phyloP scores from a whole-genome alignment of 2,797 vertebrate species.

The Coccyzus lansbergi region DNA sequence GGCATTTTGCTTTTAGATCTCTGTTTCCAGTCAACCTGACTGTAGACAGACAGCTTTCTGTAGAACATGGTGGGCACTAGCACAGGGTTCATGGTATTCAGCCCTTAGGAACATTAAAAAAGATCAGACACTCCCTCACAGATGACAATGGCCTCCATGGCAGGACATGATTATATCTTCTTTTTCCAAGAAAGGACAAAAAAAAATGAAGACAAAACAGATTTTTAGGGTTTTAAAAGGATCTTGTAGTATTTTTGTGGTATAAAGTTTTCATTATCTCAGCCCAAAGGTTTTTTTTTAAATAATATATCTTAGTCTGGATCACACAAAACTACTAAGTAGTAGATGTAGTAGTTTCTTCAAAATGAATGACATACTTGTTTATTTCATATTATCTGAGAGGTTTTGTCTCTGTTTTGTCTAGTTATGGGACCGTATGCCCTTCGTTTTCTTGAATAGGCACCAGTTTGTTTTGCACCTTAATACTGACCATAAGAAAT shows the following conservation, averaged over 20 bases:
- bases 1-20: neutral
- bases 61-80: neutral
- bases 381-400: neutral
- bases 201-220: neutral
- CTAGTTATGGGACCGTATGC: neutral
- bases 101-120: neutral
- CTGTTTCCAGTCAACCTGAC: neutral
- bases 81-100: neutral
- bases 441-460: neutral
- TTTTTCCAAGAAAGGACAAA: neutral
- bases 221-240: neutral
- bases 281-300: neutral
- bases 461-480: neutral
- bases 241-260: neutral
- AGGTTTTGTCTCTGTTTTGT: neutral
- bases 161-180: neutral
- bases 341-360: neutral
- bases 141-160: neutral
- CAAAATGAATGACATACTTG: neutral
- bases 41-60: neutral
- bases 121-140: neutral
- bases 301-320: neutral
- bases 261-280: neutral
- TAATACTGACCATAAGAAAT: neutral
- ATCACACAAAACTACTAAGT: neutral